Percentiles rank a stretch among this genome's conserved stretches.
phyloP scores from a whole-genome alignment of 2,797 vertebrate genomes.

The Pseudocheirus occidentalis region DNA sequence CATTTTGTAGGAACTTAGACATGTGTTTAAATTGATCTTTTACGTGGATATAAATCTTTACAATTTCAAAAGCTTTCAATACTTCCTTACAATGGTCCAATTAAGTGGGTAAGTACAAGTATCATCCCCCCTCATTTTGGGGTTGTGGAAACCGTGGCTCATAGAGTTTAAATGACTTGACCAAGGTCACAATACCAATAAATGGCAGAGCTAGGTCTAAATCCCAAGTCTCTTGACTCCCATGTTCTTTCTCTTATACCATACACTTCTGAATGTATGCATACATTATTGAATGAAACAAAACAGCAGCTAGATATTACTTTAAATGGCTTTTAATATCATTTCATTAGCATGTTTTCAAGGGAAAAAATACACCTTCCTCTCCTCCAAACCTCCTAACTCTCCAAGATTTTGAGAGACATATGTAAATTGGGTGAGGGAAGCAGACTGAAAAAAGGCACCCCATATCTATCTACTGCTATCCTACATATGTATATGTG shows the following conservation, averaged over 20 bases:
- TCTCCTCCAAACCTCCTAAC: background rate
- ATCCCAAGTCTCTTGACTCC: background rate
- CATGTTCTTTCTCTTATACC: background rate
- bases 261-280: background rate
- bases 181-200: background rate
- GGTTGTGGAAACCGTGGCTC: background rate
- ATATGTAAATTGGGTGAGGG: background rate
- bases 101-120: background rate
- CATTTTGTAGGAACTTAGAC: background rate
- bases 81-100: background rate
- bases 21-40: background rate
- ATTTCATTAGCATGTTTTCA: background rate
- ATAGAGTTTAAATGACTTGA: background rate
- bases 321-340: background rate
- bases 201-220: background rate
- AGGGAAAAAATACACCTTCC: background rate
- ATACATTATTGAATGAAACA: background rate
- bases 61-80: background rate
- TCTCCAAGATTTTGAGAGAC: background rate
- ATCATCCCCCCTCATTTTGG: background rate
- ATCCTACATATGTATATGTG: too few species aligned
- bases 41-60: background rate
- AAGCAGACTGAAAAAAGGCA: background rate
- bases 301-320: background rate
- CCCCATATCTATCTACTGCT: background rate